Evolutionary conservation across 2,888 invertebrate genomes (phyloP).

Genomic region (Pyralis farinalis): DNA sequence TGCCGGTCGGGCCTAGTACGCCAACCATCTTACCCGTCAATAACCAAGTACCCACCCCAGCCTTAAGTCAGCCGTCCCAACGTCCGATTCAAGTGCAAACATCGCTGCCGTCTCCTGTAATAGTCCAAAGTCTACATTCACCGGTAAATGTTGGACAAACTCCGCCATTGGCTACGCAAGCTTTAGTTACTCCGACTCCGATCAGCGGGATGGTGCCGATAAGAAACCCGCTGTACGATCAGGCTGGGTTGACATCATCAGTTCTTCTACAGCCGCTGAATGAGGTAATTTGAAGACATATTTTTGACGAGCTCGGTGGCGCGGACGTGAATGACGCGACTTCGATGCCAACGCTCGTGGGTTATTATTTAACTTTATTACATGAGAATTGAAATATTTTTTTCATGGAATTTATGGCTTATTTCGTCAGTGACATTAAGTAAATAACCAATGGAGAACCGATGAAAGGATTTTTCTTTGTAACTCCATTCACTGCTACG

Average conservation of each 20-base stretch:
- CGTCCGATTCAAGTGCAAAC: neutral
- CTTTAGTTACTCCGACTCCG: conserved; percentile 46
- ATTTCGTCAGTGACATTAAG: too few species aligned
- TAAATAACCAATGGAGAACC: too few species aligned
- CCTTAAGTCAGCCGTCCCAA: conserved; percentile 12
- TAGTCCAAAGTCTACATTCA: conserved; percentile 26
- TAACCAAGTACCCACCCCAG: conserved; percentile 14
- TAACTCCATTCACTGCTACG: too few species aligned
- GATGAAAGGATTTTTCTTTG: too few species aligned
- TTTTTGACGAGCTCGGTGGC: too few species aligned
- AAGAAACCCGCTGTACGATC: conserved; percentile 63
- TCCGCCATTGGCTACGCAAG: conserved; percentile 36
- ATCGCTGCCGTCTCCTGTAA: conserved; percentile 18
- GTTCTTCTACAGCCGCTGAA: conserved; percentile 68
- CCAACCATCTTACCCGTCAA: conserved; percentile 30
- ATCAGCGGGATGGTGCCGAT: conserved; percentile 68
- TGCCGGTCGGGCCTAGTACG: conserved; percentile 47
- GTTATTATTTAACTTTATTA: too few species aligned
- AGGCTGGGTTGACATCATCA: conserved; percentile 60
- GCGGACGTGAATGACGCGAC: too few species aligned
- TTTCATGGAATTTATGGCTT: too few species aligned
- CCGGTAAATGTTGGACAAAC: conserved; percentile 43
- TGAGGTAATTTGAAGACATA: conserved; percentile 53
- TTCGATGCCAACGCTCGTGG: too few species aligned
- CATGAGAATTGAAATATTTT: too few species aligned